Evolutionary conservation across 2,797 vertebrate genomes (phyloP).

Genomic region (Chromobotia macracanthus): DNA sequence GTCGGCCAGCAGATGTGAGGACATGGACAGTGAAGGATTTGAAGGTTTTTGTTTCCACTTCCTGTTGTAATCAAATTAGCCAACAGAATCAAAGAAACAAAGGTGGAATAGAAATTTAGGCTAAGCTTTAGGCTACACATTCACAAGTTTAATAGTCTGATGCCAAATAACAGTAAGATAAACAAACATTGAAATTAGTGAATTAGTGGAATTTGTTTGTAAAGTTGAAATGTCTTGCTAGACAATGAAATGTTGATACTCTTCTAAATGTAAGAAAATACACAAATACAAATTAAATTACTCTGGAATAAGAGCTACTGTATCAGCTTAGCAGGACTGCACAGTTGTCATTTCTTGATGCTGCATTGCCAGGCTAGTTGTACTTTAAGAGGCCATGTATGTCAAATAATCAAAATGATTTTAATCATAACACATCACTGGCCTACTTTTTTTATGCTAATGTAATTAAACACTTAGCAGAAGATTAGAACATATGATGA

Average conservation of each 20-base stretch:
- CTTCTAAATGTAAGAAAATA: not conserved
- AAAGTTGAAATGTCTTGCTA: not conserved
- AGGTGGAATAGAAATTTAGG: not conserved
- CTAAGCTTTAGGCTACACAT: not conserved
- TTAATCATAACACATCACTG: slow-evolving; percentile 47
- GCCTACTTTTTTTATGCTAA: slow-evolving; percentile 62
- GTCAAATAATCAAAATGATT: slow-evolving; percentile 53
- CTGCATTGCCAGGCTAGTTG: slow-evolving; percentile 49
- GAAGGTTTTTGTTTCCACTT: slow-evolving; percentile 34
- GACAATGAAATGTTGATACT: not conserved
- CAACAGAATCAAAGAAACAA: slow-evolving; percentile 8
- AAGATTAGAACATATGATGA: slow-evolving; percentile 56
- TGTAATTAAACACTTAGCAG: slow-evolving; percentile 63
- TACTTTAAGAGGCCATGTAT: slow-evolving; percentile 35
- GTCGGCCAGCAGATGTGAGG: slow-evolving; percentile 40
- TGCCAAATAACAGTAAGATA: not conserved
- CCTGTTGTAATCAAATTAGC: slow-evolving; percentile 45
- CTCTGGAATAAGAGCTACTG: not conserved
- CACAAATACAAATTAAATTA: not conserved
- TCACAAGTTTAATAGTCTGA: not conserved
- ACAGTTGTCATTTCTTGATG: slow-evolving; percentile 37
- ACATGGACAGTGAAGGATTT: slow-evolving; percentile 27
- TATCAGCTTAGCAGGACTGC: not conserved
- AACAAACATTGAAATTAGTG: not conserved
- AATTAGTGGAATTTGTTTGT: not conserved